Base-by-base conservation (phyloP, 2,888 invertebrate genomes). In the Amphipoea oculea region DNA sequence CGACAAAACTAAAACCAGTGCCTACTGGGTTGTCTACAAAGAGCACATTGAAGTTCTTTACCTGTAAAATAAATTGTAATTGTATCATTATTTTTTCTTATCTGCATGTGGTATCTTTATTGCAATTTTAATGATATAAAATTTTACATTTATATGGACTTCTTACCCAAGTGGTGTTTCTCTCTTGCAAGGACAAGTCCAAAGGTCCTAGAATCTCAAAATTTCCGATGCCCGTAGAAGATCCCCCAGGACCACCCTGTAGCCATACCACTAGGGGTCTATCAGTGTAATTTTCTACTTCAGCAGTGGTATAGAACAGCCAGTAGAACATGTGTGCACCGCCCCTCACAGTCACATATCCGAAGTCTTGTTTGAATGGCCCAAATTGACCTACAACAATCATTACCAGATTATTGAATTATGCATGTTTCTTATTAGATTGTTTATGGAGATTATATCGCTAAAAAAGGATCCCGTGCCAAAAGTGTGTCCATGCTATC, bases 11-110 rank as follows among this genome's bases (percentile, higher is more conserved):
- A 95, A 97, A 99, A 0, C 99, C 99, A 12, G 98, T 97, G 20
- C 99, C 99, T 1, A 99, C 99, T 3, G 99, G 99, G 94, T 99
- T 99, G 92, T 99, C 99, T 75, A 99, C 97, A 92, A 99, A 99
- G 23, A 99, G 95, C 0, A 99, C 97, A 93, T 99, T 99, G 93
- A 98, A 98, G 85, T 98, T 97, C 75, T 98, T 97, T 0, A 98
- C 97, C 98, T 98, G 92, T 12, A 94, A 74, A 62, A 51, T 17
- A 48, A 63, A 65, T 48, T 48, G 57, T 17, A 1, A 65, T 12
- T 40, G 65, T 40, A 23, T 65, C 4, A 40, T 57, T 48, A 4
- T 51, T 42, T 23, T 23, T 17, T 77, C 1, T 57, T 1, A 78
- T 48, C 12, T 57, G 45, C 3, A 20, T 20, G 11, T 36, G 40